Evolutionary conservation across 2,113 vertebrate genomes (phyloP), one percentile per base, ranked within the genome.

Genomic region (Odontesthes bonariensis): DNA sequence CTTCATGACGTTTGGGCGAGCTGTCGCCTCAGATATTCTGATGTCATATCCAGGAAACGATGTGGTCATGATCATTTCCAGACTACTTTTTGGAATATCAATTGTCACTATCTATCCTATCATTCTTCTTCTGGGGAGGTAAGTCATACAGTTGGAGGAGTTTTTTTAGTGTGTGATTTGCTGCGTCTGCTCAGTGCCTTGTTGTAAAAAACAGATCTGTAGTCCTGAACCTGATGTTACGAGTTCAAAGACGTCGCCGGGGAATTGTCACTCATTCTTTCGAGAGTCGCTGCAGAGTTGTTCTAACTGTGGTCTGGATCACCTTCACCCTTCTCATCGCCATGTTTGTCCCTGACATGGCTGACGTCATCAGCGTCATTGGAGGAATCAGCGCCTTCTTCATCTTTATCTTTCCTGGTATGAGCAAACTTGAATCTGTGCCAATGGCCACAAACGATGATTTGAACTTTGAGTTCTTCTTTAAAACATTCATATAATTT

Each of bases 381-480:
- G 97, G 98, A 0, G 96, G 98, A 68, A 92, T 98, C 92, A 98
- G 97, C 0, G 95, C 98, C 47, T 97, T 96, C 92, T 99, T 99
- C 93, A 98, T 99, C 90, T 98, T 99, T 83, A 96, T 96, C 74
- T 99, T 99, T 79, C 98, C 98, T 82, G 97, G 98, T 97, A 90
- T 65, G 69, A 70, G 69, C 14, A 58, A 38, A 31, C 3, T 23
- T 63, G 16, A 32, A 1, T 17, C 38, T 33, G 14, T 23, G 1
- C 27, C 32, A 20, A 0, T 22, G 13, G 17, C 22, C 23, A 16
- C 40, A 2, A 17, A 17, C 11, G 23, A 7, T 8, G 17, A 19
- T 7, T 23, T 13, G 14, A 10, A 33, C 16, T 6, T 16, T 46
- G 44, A 46, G 1, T 46, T 5, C 3, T 46, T 46, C 4, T 46